Conservation (phyloP, 2,113 vertebrate species). For the Megaceryle maxima region DNA sequence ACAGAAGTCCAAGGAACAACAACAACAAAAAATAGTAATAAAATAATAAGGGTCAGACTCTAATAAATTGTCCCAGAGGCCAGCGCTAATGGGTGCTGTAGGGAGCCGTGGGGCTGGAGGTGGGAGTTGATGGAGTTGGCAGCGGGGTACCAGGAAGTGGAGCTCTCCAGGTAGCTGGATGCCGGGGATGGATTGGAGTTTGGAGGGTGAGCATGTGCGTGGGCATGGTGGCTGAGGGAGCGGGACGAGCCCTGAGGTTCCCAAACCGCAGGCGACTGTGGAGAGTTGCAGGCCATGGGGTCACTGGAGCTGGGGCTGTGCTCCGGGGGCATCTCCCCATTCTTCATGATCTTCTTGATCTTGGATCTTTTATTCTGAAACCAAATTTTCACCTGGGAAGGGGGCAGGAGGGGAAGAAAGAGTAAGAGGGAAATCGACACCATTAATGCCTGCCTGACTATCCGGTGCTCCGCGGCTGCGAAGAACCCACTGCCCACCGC, state of each 20-base stretch:
- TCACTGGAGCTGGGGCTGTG: slow-evolving; percentile 99
- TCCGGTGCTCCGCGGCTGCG: neutral
- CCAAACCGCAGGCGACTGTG: slow-evolving; percentile 98
- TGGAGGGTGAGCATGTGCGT: slow-evolving; percentile 80
- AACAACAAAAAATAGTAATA: neutral
- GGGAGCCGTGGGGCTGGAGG: slow-evolving; percentile 88
- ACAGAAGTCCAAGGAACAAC: slow-evolving; percentile 80
- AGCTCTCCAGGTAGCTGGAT: slow-evolving; percentile 92
- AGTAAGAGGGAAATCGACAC: neutral
- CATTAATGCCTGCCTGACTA: neutral
- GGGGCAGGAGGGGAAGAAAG: slow-evolving; percentile 16
- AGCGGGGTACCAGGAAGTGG: slow-evolving; percentile 89
- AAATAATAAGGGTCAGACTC: slow-evolving; percentile 23
- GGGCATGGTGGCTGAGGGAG: slow-evolving; percentile 86
- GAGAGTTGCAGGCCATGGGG: slow-evolving; percentile 99
- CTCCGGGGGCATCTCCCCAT: slow-evolving; percentile 95
- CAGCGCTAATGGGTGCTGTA: slow-evolving; percentile 95
- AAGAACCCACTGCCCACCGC: neutral
- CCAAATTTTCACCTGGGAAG: slow-evolving; percentile 95
- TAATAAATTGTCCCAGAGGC: slow-evolving; percentile 99
- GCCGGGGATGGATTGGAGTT: slow-evolving; percentile 86
- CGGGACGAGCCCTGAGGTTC: slow-evolving; percentile 90
- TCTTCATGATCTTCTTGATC: slow-evolving; percentile 99
- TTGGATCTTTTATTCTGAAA: slow-evolving; percentile 99
- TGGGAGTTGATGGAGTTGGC: slow-evolving; percentile 85